Evolutionary conservation across 2,888 invertebrate genomes (phyloP), one percentile per base, ranked within the genome.

Genomic region (Arctia plantaginis): DNA sequence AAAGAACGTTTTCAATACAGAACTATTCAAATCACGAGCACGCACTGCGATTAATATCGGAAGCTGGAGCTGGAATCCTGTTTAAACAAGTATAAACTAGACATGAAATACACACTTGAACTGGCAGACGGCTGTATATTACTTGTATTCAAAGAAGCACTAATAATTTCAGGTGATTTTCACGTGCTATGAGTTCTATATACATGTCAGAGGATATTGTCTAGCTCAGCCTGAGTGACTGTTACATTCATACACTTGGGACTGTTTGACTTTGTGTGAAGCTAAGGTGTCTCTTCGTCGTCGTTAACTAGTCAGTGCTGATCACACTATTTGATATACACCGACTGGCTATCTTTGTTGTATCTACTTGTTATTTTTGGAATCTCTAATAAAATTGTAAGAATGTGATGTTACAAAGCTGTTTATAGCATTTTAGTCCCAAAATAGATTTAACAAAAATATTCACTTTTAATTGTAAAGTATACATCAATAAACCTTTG

Each of bases 1-100:
- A 75, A 72, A 81, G 79, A 84, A 86, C 83, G 80, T 88, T 84
- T 89, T 85, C 86, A 89, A 87, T 87, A 84, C 82, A 85, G 87
- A 89, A 89, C 91, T 91, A 92, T 92, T 92, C 90, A 90, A 90
- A 92, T 91, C 92, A 91, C 81, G 81, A 86, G 85, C 91, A 92
- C 87, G 88, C 89, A 87, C 86, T 69, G 85, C 90, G 89, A 92
- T 92, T 92, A 91, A 92, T 92, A 91, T 90, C 78, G 85, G 86
- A 82, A 84, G 39, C 73, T 70, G 41, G 79, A 69, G 41, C 85
- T 80, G 76, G 83, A 81, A 82, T 82, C 80, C 85, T 87, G 85
- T 85, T 88, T 84, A 86, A 89, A 88, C 89, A 87, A 89, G 84
- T 86, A 86, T 82, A 82, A 85, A 83, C 86, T 77, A 74, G 71